Base-by-base conservation (phyloP, 2,797 vertebrate species). In the Sylvilagus floridanus region DNA sequence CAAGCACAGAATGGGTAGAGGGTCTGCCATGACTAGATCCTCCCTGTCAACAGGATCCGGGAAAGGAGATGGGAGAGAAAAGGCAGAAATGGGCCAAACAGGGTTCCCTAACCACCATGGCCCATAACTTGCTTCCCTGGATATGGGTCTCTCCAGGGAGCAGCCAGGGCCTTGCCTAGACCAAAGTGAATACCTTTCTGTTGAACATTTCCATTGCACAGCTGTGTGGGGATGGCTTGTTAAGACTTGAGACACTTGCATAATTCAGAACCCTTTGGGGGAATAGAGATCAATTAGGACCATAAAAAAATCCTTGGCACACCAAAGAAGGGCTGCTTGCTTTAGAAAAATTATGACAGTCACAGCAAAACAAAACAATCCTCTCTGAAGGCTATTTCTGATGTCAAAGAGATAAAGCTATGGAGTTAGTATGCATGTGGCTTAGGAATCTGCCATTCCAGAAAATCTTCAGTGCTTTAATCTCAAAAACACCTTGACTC, bases 171-270 rank as follows among this genome's bases (percentile, higher is more conserved):
- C 32, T 95, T 95, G 92, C 93, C 10, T 47, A 95, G 90, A 96
- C 83, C 19, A 8, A 90, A 97, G 26, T 76, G 81, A 90, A 96
- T 95, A 17, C 84, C 90, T 90, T 96, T 72, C 85, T 24, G 4
- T 96, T 85, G 84, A 95, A 78, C 83, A 60, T 94, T 97, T 98
- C 78, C 97, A 93, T 96, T 96, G 77, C n/a, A 47, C 86, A 97
- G 92, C 60, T 96, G 63, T 91, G 95, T 92, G 35, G 9, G 73
- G 75, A 95, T 87, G 84, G 83, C 73, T 93, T 92, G 91, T 96
- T 86, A 96, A 96, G 69, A 93, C 93, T 95, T 71, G 5, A 90
- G 3, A 79, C 21, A 50, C 42, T 94, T 97, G 93, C 83, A 72
- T 72, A 95, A 92, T 89, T 82, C 68, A 86, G 84, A 97, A 97